A percentile compares a stretch with the other conserved stretches of the same genome.
These are phyloP conservation scores for Leptodirus hochenwartii DNA, from an alignment of 2,888 invertebrate genomes.

Conservation along the genomic window DNA sequence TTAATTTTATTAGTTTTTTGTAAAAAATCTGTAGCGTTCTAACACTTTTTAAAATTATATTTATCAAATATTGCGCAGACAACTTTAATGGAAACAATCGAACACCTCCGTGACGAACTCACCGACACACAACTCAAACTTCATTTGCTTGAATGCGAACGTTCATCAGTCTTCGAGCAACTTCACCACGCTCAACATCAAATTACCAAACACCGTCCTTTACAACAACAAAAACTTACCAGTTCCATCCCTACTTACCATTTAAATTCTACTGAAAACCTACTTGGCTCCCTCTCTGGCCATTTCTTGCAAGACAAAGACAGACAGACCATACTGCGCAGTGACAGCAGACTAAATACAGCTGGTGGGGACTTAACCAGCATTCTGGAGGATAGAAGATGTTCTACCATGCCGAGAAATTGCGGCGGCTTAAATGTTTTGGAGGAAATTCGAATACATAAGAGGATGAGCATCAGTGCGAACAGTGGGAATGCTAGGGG, in stretches of 20 bases:
- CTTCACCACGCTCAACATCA: no score
- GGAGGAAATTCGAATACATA: slow-evolving; percentile 10
- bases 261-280: no score
- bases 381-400: slow-evolving; percentile 15
- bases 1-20: slow-evolving; percentile 1
- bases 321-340: no score
- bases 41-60: background rate
- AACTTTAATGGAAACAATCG: slow-evolving; percentile 6
- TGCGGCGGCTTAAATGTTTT: slow-evolving; percentile 10
- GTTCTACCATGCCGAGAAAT: slow-evolving; percentile 18
- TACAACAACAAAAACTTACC: no score
- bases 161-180: slow-evolving; percentile 6
- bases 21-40: background rate
- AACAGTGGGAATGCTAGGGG: no score
- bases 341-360: no score
- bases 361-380: no score
- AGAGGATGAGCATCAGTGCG: slow-evolving; percentile 9
- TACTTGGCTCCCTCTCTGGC: no score
- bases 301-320: no score
- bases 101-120: slow-evolving; percentile 7
- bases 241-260: no score
- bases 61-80: slow-evolving; percentile 3
- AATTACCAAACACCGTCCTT: no score
- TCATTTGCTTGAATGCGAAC: slow-evolving; percentile 7
- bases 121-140: slow-evolving; percentile 5